These are phyloP conservation scores for Hyla sarda DNA, from an alignment of 2,113 vertebrate species.

Conservation along the genomic window DNA sequence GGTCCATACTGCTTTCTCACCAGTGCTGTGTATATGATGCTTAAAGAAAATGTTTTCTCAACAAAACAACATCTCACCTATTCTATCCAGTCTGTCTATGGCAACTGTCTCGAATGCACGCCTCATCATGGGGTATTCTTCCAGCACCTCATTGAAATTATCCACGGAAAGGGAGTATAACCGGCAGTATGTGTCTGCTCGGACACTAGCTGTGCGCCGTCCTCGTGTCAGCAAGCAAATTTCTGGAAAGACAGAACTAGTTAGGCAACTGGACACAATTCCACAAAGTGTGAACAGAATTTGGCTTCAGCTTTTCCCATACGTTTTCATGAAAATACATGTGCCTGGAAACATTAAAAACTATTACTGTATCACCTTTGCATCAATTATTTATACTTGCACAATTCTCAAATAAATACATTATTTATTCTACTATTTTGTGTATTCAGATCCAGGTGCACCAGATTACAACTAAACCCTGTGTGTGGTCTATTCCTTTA, in stretches of 20 bases:
- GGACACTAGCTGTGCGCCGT: slow-evolving; percentile 91
- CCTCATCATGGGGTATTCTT: too few species aligned
- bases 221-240: slow-evolving; percentile 95
- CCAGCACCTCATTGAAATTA: too few species aligned
- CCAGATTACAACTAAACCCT: background rate
- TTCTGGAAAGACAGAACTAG: slow-evolving; percentile 72
- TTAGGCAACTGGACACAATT: background rate
- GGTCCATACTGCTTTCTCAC: too few species aligned
- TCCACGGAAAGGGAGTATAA: slow-evolving; percentile 86
- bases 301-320: background rate
- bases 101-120: too few species aligned
- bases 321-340: background rate
- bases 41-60: too few species aligned
- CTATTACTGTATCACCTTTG: too few species aligned
- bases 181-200: slow-evolving; percentile 94
- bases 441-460: background rate
- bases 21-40: too few species aligned
- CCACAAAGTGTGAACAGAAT: background rate
- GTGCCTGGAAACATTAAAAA: background rate
- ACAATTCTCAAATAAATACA: too few species aligned
- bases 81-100: too few species aligned
- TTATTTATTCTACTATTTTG: background rate
- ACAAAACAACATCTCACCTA: slow-evolving; percentile 66
- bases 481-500: background rate
- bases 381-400: too few species aligned